Conservation (phyloP, 2,888 invertebrate genomes). For the Thumatha senex region DNA sequence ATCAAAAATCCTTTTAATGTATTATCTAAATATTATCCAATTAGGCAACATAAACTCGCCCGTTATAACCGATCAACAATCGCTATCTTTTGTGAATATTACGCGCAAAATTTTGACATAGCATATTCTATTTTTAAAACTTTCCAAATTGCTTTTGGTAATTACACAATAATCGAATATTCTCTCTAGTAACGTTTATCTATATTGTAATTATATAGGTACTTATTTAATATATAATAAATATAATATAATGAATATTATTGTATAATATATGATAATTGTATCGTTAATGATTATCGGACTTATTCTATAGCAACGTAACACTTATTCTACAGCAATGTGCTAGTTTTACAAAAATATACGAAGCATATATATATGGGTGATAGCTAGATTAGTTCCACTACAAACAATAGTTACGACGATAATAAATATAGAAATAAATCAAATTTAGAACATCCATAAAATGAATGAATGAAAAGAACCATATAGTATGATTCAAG, state of each 20-base stretch:
- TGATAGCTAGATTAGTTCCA: neutral
- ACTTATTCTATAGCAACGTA: neutral
- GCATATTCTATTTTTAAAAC: neutral
- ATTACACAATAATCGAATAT: constrained; percentile 1
- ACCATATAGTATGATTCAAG: too few relatives aligned
- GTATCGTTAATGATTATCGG: too few relatives aligned
- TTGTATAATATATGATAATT: too few relatives aligned
- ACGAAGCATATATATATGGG: neutral
- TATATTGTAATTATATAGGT: too few relatives aligned
- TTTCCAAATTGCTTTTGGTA: constrained; percentile 4
- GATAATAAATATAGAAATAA: too few relatives aligned
- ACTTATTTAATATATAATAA: too few relatives aligned
- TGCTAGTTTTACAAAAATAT: neutral
- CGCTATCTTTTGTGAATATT: neutral
- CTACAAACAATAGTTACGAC: too few relatives aligned
- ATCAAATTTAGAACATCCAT: too few relatives aligned
- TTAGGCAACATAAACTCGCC: constrained; percentile 7
- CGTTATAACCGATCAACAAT: neutral
- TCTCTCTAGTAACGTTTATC: constrained; percentile 3
- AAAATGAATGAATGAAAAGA: too few relatives aligned
- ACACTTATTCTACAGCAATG: neutral
- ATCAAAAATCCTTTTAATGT: neutral
- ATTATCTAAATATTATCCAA: constrained; percentile 7
- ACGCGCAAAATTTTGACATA: neutral
- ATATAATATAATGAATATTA: too few relatives aligned